Base-by-base conservation (phyloP, 2,888 invertebrate species). In the Kuschelorhynchus macadamiae region DNA sequence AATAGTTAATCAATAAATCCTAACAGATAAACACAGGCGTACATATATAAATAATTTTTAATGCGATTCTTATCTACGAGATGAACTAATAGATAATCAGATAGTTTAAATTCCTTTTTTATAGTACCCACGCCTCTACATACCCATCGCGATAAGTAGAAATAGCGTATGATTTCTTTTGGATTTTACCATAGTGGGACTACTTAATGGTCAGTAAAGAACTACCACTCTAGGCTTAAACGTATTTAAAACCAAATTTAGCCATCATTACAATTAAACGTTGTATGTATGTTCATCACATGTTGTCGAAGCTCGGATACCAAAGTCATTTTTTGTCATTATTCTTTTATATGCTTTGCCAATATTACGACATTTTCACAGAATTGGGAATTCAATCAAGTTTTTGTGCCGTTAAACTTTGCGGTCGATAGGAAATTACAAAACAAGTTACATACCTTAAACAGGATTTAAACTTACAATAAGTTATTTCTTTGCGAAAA, bases 191-290 rank as follows among this genome's bases (percentile, higher is more conserved):
- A 49, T 49, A 64, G 41, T 30, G n/a, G 57, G 57, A 57, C 50
- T 33, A 33, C 36, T 39, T 64, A 57, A 57, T 64, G 49, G 39
- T 17, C 50, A 18, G 41, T 64, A 57, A 64, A 49, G 56, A 52
- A 55, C 53, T 55, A 46, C 62, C 30, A 39, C 42, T 53, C 53
- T 62, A 62, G 62, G 25, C 62, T 39, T 47, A 63, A 64, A 49
- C 25, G 50, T 41, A 56, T 64, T 57, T 64, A 64, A 64, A 57
- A 32, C 64, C 64, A 56, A 64, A 64, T 64, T 64, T 64, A 50
- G 64, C 36, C 42, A 56, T 64, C 56, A 64, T 64, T 64, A 64
- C 63, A 64, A 64, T 64, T 64, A 64, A 56, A 64, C 42, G 56
- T 56, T 55, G 49, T 64, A 57, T 33, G 57, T 64, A 64, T 57